Base-by-base conservation (phyloP, 1,140 invertebrate species). In the Drosophila prosaltans region DNA sequence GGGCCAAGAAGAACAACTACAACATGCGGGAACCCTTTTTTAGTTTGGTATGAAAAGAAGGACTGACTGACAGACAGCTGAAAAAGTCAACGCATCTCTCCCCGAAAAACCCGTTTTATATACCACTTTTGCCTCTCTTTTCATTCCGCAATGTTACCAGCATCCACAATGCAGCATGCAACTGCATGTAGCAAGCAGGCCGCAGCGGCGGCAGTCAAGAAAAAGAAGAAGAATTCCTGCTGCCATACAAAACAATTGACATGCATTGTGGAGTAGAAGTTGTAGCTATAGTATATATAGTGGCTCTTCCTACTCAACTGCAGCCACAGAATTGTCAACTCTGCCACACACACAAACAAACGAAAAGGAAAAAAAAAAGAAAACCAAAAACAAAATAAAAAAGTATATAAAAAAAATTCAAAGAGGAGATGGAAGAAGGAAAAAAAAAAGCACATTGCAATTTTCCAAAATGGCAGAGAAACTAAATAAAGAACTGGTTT, bases 211-310 rank as follows among this genome's bases (percentile, higher is more conserved):
- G 62, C 40, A 39, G 39, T 51, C 9, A 16, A 55, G 51, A 72
- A 85, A n/a, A 16, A 55, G 51, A 72, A 85, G 85, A 90, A 78
- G 85, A 86, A 90, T 90, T 90, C 86, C 82, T 82, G 66, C 64
- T 90, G 86, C 81, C 86, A 86, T 77, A 90, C 84, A 89, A 80
- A 89, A 88, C 84, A 88, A 88, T 89, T 88, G 84, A 89, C 84
- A 89, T 83, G 84, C 77, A 81, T 84, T 88, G 78, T 89, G 69
- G 43, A 66, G 66, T 36, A 69, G 48, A 26, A 43, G 60, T 41
- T 66, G 61, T 4, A 69, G 65, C 28, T 32, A 45, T 10, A 51
- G 51, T 54, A 51, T 51, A 36, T 36, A 51, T 51, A 51, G 45
- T 51, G 45, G 45, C 45, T 69, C 76, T 57, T 66, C 43, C 36